Evolutionary conservation across 2,797 vertebrate species (phyloP).

Genomic region (Poecile montanus): DNA sequence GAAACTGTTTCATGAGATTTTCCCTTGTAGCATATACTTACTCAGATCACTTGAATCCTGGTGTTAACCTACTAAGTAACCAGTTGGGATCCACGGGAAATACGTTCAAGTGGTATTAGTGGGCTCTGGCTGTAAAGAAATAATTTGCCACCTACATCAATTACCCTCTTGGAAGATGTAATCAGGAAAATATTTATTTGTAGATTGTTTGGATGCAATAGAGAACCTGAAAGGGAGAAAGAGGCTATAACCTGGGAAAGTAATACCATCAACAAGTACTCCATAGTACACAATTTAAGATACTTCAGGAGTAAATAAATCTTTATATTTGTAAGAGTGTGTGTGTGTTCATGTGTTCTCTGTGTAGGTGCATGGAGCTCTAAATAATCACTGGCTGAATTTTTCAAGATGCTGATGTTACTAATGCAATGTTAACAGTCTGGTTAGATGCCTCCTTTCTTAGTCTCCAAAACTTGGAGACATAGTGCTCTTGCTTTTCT

Average conservation of each 20-base stretch:
- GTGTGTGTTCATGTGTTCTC: not conserved
- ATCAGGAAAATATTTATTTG: not conserved
- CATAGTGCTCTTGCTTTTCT: not conserved
- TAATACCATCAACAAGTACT: not conserved
- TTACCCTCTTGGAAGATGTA: not conserved
- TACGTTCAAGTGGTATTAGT: not conserved
- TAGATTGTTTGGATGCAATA: not conserved
- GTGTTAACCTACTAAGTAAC: not conserved
- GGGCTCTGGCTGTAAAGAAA: not conserved
- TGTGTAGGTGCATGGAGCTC: constrained; percentile 11
- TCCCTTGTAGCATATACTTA: not conserved
- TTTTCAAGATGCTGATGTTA: constrained; percentile 9
- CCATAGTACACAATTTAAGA: not conserved
- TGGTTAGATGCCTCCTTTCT: not conserved
- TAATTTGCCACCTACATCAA: not conserved
- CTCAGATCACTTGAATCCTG: not conserved
- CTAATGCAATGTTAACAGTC: not conserved
- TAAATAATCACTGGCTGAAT: not conserved
- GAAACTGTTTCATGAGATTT: not conserved
- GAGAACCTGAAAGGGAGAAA: not conserved
- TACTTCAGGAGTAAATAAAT: not conserved
- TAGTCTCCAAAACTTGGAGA: not conserved
- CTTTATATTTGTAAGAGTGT: not conserved
- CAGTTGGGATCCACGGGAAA: not conserved
- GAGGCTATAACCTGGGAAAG: not conserved